phyloP scores from a whole-genome alignment of 2,888 invertebrate species.

The Amiota mariae region DNA sequence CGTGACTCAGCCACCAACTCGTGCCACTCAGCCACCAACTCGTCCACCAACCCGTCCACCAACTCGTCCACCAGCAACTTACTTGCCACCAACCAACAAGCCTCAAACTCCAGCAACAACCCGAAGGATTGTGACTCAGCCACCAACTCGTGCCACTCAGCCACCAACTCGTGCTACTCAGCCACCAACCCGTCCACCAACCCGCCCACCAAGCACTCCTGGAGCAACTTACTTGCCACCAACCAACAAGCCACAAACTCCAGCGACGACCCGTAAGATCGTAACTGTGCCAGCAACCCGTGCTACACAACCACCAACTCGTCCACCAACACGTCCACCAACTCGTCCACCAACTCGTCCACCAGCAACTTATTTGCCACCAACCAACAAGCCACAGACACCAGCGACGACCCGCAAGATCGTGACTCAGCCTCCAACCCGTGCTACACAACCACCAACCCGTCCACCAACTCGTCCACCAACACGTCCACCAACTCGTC shows the following conservation, averaged over 20 bases:
- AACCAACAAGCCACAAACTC: conserved; percentile 48
- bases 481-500: conserved; percentile 49
- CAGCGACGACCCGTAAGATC: conserved; percentile 40
- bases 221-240: conserved; percentile 53
- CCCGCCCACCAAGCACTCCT: conserved; percentile 35
- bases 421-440: not conserved
- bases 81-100: conserved; percentile 35
- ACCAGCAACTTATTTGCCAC: conserved; percentile 36
- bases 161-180: no score
- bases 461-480: no score
- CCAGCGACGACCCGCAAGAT: conserved; percentile 40
- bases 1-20: conserved; percentile 40
- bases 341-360: conserved; percentile 20
- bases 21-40: conserved; percentile 35
- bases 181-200: conserved; percentile 39
- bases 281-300: conserved; percentile 25
- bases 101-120: conserved; percentile 30
- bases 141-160: conserved; percentile 46
- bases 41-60: conserved; percentile 41
- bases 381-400: conserved; percentile 32
- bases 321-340: conserved; percentile 44
- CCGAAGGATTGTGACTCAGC: conserved; percentile 30
- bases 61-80: conserved; percentile 25
- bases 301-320: conserved; percentile 36
- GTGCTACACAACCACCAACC: conserved; percentile 40